phyloP scores from a whole-genome alignment of 2,888 invertebrate genomes.

The Cataglyphis albicans region DNA sequence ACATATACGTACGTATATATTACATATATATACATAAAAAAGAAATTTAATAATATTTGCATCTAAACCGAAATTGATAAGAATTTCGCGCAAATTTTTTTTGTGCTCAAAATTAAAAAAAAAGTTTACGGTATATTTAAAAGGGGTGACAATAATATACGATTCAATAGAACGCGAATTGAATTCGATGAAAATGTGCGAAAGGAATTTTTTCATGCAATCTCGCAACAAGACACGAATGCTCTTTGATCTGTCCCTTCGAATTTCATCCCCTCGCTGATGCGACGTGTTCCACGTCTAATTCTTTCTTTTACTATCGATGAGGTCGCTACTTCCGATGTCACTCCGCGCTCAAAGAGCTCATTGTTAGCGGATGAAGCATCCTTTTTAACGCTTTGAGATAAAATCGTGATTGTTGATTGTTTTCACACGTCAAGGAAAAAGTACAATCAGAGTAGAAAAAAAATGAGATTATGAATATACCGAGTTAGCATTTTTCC shows the following conservation, averaged over 20 bases:
- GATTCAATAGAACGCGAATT: conserved; percentile 71
- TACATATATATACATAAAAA: background rate
- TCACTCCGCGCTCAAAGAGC: conserved; percentile 35
- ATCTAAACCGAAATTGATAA: conserved; percentile 6
- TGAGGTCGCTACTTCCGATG: conserved; percentile 56
- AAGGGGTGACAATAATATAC: conserved; percentile 71
- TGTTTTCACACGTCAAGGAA: conserved; percentile 24
- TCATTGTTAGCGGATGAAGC: conserved; percentile 44
- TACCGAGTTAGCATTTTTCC: background rate
- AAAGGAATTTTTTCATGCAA: conserved; percentile 67
- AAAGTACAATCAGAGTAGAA: background rate
- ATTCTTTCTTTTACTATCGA: conserved; percentile 68
- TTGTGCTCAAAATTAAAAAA: conserved; percentile 17
- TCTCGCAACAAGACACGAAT: conserved; percentile 53
- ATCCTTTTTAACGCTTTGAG: conserved; percentile 30
- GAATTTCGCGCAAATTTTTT: conserved; percentile 6
- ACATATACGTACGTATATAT: too few relatives aligned
- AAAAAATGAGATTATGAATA: background rate
- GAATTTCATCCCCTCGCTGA: conserved; percentile 67
- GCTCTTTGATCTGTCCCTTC: conserved; percentile 75
- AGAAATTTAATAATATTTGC: background rate
- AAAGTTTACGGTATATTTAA: conserved; percentile 57
- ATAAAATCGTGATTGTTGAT: conserved; percentile 42
- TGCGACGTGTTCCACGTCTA: conserved; percentile 62
- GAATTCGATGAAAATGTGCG: conserved; percentile 69